Evolutionary conservation across 2,113 vertebrate genomes (phyloP), one percentile per base, ranked within the genome.

Genomic region (Podarcis muralis): DNA sequence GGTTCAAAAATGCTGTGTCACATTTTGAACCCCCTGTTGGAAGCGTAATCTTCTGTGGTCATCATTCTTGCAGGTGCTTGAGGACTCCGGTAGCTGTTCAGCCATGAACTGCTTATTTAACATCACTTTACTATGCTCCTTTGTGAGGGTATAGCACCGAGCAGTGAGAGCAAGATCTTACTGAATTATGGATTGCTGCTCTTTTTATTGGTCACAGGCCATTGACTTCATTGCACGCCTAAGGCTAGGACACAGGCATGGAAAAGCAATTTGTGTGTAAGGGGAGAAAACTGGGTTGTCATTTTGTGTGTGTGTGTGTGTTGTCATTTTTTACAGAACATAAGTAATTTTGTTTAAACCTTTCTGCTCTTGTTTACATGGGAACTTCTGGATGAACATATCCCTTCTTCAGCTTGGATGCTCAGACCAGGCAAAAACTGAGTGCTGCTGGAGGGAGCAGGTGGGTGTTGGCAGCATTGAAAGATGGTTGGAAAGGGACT

Each of bases 131-230:
- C 5, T 16, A n/a, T 30, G 22, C 59, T n/a, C 18, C 22, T 80
- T 89, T 81, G 86, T 89, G 43, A 87, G 66, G 35, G 89, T 32
- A 32, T 1, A 22, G 83, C 62, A 90, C 85, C 75, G 77, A 3
- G 18, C 90, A 83, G 0, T 86, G 30, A 88, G 89, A 90, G n/a
- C 30, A 32, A 76, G 69, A 6, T 79, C 68, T 75, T 6, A 88
- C 72, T 74, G 76, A 40, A 87, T 93, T 30, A 79, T 78, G 92
- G 85, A 85, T 87, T 94, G 57, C 15, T 23, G 66, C 13, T 40
- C 23, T 6, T 84, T 91, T 81, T 76, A 59, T 76, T 76, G 86
- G 23, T 27, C 72, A 76, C 59, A 71, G 87, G 72, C 23, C 83
- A 89, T 48, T 9, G 66, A 59, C 16, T 74, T 89, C 85, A 25